Conservation (phyloP, 2,888 invertebrate genomes). For the Cryptocephalus primarius region DNA sequence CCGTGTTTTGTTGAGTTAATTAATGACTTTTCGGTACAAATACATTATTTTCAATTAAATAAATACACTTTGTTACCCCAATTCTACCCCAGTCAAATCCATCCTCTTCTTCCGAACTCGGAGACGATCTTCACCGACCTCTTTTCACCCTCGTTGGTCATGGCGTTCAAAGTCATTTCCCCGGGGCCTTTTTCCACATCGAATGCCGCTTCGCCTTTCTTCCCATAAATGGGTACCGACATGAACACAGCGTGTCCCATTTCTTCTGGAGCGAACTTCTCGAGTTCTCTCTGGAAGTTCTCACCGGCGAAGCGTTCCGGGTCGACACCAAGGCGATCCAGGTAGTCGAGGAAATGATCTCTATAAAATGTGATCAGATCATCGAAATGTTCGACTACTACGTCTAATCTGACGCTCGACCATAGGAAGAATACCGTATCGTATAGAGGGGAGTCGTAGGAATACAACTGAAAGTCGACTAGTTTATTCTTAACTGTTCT, state of each 20-base stretch:
- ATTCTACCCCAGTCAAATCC: not conserved
- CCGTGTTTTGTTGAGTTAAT: too few relatives aligned
- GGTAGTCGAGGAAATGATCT: slow-evolving; percentile 31
- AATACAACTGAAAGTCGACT: slow-evolving; percentile 46
- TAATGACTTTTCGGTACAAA: too few relatives aligned
- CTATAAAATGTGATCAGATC: slow-evolving; percentile 41
- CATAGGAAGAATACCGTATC: slow-evolving; percentile 45
- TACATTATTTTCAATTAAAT: too few relatives aligned
- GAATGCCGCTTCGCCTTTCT: not conserved
- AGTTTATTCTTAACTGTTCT: slow-evolving; percentile 31
- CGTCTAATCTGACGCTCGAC: slow-evolving; percentile 35
- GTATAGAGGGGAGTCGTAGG: slow-evolving; percentile 39
- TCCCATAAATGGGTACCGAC: not conserved
- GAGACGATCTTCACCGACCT: not conserved
- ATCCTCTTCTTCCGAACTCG: not conserved
- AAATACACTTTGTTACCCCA: too few relatives aligned
- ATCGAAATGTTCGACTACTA: slow-evolving; percentile 34
- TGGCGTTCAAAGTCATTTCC: not conserved
- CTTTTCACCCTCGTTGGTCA: not conserved
- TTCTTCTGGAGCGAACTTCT: not conserved
- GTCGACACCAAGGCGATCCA: not conserved
- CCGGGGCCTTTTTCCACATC: not conserved
- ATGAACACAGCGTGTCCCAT: not conserved
- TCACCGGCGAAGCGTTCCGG: not conserved
- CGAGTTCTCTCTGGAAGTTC: not conserved